These are phyloP conservation scores for Drosophila rufa DNA, from an alignment of 1,140 invertebrate genomes.

Conservation along the genomic window DNA sequence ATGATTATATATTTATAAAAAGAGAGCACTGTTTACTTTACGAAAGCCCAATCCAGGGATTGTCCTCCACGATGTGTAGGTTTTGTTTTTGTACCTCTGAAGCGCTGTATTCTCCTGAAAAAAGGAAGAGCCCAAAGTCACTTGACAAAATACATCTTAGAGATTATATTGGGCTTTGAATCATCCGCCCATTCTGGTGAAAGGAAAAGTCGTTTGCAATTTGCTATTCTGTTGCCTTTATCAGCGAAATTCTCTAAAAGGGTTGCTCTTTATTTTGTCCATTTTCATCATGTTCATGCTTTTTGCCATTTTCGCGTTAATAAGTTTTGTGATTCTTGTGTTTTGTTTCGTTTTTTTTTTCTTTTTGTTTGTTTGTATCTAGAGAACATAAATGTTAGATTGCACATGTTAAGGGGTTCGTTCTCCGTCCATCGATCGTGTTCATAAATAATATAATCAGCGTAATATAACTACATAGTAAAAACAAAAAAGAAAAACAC, in stretches of 20 bases:
- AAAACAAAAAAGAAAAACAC: conserved; percentile 63
- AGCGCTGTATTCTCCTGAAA: too few relatives aligned
- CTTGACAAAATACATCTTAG: too few relatives aligned
- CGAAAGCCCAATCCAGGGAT: too few relatives aligned
- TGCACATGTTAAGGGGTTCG: conserved; percentile 66
- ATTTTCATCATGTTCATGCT: conserved; percentile 51
- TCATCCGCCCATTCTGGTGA: not conserved
- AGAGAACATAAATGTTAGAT: conserved; percentile 78
- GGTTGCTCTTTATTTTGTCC: conserved; percentile 75
- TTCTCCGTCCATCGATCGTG: conserved; percentile 38
- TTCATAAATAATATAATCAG: conserved; percentile 70
- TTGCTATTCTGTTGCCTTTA: conserved; percentile 80
- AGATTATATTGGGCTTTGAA: not conserved
- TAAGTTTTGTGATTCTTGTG: conserved; percentile 72
- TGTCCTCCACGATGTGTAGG: too few relatives aligned
- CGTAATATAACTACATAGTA: conserved; percentile 68
- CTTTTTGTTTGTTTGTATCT: conserved; percentile 31
- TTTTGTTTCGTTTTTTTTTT: conserved; percentile 41
- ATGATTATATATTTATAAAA: conserved; percentile 65
- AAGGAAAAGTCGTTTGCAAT: conserved; percentile 25
- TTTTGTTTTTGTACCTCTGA: too few relatives aligned
- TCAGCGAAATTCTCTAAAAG: conserved; percentile 84
- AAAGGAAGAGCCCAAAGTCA: too few relatives aligned
- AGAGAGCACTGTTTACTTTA: not conserved
- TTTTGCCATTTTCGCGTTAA: conserved; percentile 64